These are phyloP conservation scores for Spilarctia lutea DNA, from an alignment of 2,888 invertebrate genomes.

Conservation along the genomic window DNA sequence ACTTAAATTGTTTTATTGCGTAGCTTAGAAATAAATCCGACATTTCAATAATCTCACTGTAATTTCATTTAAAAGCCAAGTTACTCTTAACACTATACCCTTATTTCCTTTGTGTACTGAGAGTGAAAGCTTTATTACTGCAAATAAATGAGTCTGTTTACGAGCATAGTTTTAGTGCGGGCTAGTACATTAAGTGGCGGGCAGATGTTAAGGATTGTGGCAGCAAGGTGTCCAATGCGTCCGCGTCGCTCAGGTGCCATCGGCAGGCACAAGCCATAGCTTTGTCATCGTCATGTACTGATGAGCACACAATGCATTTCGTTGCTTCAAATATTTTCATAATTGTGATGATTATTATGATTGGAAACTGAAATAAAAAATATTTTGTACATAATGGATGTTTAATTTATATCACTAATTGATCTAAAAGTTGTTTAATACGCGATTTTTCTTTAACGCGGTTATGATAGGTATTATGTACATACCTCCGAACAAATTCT, in stretches of 20 bases:
- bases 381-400: neutral
- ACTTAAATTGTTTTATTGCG: too few relatives aligned
- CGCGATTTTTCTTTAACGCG: neutral
- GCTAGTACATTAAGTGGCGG: constrained; percentile 49
- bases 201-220: constrained; percentile 80
- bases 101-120: constrained; percentile 13
- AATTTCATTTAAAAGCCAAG: neutral
- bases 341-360: neutral
- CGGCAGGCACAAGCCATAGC: constrained; percentile 82
- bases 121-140: constrained; percentile 24
- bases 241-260: constrained; percentile 71
- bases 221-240: constrained; percentile 82
- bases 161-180: constrained; percentile 39
- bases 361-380: neutral
- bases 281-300: constrained; percentile 68
- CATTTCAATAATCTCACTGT: neutral
- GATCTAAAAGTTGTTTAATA: neutral
- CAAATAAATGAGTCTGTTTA: constrained; percentile 37
- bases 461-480: neutral
- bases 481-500: neutral
- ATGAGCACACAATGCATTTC: constrained; percentile 40
- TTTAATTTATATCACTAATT: neutral
- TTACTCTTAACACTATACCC: neutral
- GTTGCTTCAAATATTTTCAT: neutral
- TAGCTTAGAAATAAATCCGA: neutral